Conservation (phyloP, 2,113 vertebrate species). For the Ptyas mucosa region DNA sequence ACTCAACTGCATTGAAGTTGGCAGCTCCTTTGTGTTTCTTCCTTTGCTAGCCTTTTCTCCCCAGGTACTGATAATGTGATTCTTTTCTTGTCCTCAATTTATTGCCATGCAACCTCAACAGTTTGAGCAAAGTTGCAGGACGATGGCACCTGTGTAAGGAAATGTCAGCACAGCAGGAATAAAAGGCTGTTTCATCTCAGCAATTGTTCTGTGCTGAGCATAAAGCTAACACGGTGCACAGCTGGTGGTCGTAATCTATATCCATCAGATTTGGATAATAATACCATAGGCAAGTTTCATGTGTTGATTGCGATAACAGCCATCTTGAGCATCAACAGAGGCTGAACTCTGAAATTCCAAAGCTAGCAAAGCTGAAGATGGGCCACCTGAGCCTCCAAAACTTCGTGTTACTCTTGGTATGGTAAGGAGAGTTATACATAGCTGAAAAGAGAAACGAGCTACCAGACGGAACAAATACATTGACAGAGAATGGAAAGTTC, state of each 20-base stretch:
- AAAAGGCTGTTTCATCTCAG: fast-evolving
- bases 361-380: background rate
- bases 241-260: background rate
- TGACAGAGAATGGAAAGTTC: background rate
- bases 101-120: background rate
- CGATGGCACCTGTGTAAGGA: background rate
- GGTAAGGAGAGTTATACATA: background rate
- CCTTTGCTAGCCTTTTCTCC: background rate
- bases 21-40: background rate
- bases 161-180: background rate
- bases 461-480: background rate
- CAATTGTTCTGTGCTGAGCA: background rate
- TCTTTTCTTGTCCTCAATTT: slow-evolving; percentile 10
- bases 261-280: background rate
- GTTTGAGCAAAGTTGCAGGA: background rate
- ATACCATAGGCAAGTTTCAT: slow-evolving; percentile 7
- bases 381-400: slow-evolving; percentile 21
- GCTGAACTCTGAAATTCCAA: background rate
- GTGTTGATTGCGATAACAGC: background rate
- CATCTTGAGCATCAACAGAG: slow-evolving; percentile 2
- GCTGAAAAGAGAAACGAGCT: background rate
- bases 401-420: background rate
- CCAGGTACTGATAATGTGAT: background rate
- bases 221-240: background rate
- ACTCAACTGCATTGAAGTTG: background rate